These are phyloP conservation scores for Hirtodrosophila duncani DNA, from an alignment of 2,888 invertebrate species.

Conservation along the genomic window DNA sequence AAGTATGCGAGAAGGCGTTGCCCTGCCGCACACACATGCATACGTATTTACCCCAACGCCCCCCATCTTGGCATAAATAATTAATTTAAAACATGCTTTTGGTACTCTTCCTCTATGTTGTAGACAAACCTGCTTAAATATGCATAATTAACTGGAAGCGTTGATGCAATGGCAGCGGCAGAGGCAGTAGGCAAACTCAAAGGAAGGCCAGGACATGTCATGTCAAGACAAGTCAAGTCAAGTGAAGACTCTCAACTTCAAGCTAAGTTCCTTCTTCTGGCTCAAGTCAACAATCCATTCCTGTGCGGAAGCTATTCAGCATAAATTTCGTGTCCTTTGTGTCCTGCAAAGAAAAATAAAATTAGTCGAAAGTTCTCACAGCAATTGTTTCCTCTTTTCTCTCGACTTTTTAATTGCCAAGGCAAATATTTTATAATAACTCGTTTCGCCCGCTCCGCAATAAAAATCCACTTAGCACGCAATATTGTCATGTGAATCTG, in stretches of 20 bases:
- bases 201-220: background rate
- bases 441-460: slow-evolving; percentile 4
- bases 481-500: slow-evolving; percentile 38
- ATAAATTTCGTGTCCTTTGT: no score
- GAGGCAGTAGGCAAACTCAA: no score
- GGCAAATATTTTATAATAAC: no score
- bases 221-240: slow-evolving; percentile 29
- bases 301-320: no score
- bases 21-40: no score
- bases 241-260: slow-evolving; percentile 24
- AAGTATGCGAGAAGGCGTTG: slow-evolving; percentile 25
- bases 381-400: no score
- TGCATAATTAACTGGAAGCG: slow-evolving; percentile 74
- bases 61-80: slow-evolving; percentile 70
- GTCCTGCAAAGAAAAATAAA: no score
- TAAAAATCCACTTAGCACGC: slow-evolving; percentile 39
- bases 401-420: no score
- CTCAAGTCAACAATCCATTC: slow-evolving; percentile 33
- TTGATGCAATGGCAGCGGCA: background rate
- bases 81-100: slow-evolving; percentile 70
- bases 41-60: background rate
- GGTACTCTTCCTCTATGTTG: slow-evolving; percentile 58
- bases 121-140: slow-evolving; percentile 75
- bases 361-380: no score
- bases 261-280: slow-evolving; percentile 42